Conservation (phyloP, 2,888 invertebrate genomes). For the Physocephala rufipes region DNA sequence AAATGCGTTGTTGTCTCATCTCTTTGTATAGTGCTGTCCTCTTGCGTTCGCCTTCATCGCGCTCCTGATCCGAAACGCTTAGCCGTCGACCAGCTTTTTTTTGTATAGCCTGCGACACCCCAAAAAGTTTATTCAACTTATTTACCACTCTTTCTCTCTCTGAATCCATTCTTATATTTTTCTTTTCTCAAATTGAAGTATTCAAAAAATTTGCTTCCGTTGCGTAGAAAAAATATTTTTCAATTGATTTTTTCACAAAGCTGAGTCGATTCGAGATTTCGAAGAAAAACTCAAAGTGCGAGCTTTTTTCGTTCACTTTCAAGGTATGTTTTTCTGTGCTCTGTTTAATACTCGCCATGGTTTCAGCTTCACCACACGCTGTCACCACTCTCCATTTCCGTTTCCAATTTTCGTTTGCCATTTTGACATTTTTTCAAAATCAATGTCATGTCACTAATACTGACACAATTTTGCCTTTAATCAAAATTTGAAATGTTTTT, state of each 20-base stretch:
- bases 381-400: too few species aligned
- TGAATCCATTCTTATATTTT: conserved; percentile 39
- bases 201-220: conserved; percentile 28
- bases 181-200: not conserved
- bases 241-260: conserved; percentile 34
- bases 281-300: conserved; percentile 4
- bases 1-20: conserved; percentile 53
- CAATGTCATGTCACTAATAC: not conserved
- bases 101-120: conserved; percentile 57
- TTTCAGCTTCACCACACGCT: too few species aligned
- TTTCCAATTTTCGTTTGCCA: not conserved
- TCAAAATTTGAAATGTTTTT: conserved; percentile 19
- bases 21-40: conserved; percentile 52
- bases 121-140: conserved; percentile 55
- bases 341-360: not conserved
- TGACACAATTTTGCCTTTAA: not conserved
- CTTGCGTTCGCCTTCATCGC: conserved; percentile 54
- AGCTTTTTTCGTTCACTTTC: too few species aligned
- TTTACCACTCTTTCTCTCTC: conserved; percentile 55
- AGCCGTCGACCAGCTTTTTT: conserved; percentile 54
- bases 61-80: conserved; percentile 54
- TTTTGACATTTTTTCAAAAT: not conserved
- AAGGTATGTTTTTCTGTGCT: not conserved
- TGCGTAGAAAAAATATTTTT: conserved; percentile 38
- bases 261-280: conserved; percentile 6